Conservation (phyloP, 2,113 vertebrate genomes). For the Actenoides hombroni region DNA sequence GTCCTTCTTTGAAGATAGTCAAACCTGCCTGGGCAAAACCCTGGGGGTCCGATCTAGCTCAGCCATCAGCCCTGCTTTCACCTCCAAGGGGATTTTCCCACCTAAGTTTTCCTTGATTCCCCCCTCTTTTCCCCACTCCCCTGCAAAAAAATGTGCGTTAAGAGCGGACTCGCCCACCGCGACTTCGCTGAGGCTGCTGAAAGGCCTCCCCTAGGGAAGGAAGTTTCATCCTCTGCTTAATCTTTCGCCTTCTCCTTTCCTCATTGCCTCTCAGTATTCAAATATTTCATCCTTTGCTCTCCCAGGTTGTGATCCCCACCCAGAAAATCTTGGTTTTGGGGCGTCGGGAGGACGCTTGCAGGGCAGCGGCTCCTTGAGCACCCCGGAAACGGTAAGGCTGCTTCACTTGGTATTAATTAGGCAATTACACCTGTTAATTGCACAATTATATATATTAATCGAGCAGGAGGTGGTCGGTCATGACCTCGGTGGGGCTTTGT, state of each 20-base stretch:
- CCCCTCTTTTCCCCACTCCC: not conserved
- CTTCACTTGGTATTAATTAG: not conserved
- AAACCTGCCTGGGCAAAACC: not conserved
- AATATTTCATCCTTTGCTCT: not conserved
- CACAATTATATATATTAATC: not conserved
- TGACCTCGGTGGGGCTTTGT: not conserved
- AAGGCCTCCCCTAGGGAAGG: not conserved
- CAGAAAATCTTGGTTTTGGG: not conserved
- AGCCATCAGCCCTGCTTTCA: not conserved
- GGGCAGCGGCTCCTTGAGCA: slow-evolving; percentile 27
- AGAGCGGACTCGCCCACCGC: rapidly evolving
- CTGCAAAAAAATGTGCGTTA: not conserved
- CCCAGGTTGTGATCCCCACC: not conserved
- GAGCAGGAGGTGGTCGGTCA: not conserved
- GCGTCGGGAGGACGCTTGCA: not conserved
- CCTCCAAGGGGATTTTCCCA: not conserved
- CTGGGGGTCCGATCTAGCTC: not conserved
- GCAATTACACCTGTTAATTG: not conserved
- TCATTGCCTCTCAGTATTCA: not conserved
- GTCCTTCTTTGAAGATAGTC: not conserved
- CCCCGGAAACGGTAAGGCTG: slow-evolving; percentile 63
- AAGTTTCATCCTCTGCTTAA: not conserved
- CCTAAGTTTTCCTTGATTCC: not conserved
- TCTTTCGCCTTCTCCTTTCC: not conserved
- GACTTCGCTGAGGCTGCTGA: rapidly evolving